A percentile compares a stretch with the other conserved stretches of the same genome.
Evolutionary conservation across 2,888 invertebrate genomes (phyloP).

Genomic region (Polydesmus complanatus): DNA sequence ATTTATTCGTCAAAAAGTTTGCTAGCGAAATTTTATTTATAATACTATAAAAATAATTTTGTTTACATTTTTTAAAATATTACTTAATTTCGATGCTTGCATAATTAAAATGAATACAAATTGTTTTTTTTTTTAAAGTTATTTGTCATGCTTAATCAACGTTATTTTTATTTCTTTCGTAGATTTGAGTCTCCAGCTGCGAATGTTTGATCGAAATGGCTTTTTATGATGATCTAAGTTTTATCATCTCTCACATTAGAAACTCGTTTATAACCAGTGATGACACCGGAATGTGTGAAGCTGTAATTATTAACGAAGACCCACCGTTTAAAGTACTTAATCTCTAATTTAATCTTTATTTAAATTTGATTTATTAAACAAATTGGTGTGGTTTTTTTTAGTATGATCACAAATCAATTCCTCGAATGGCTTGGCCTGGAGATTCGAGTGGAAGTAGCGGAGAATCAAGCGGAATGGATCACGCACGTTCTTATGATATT

Average conservation of each 20-base stretch:
- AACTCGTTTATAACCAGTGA: conserved; percentile 92
- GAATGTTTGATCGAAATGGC: conserved; percentile 58
- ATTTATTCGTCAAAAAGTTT: no score
- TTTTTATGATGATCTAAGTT: conserved; percentile 82
- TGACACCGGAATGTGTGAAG: conserved; percentile 85
- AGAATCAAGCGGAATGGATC: conserved; percentile 31
- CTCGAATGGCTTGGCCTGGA: conserved; percentile 6
- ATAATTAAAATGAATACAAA: no score
- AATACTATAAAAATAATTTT: no score
- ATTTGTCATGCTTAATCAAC: no score
- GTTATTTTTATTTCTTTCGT: no score
- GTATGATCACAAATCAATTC: conserved; percentile 1
- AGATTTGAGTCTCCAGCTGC: no score
- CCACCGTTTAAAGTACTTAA: conserved; percentile 39
- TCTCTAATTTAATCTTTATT: not conserved
- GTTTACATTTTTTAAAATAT: no score
- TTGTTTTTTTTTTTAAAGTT: no score
- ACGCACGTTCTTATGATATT: conserved; percentile 62
- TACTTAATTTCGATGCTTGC: no score
- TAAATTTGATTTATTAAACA: not conserved
- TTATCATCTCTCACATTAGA: conserved; percentile 80
- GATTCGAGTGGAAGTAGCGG: conserved; percentile 23
- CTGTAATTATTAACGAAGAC: conserved; percentile 75
- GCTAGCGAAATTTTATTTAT: no score
- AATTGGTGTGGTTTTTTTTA: not conserved